Percentiles rank a stretch among this genome's conserved stretches.
Evolutionary conservation across 2,888 invertebrate species (phyloP).

Genomic region (Uloborus plumipes): DNA sequence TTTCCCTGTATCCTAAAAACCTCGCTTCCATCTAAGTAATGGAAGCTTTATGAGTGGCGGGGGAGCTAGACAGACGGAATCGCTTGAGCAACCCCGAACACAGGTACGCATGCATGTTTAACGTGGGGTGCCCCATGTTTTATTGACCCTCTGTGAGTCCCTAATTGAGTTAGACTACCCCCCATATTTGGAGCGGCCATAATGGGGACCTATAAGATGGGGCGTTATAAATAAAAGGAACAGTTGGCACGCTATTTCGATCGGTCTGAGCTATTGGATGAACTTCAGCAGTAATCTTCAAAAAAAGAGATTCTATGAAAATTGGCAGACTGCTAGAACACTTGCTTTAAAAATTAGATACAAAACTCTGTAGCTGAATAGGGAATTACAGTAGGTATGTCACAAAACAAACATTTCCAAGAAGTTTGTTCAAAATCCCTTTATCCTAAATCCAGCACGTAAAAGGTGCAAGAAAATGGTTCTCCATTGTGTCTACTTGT

Average conservation of each 20-base stretch:
- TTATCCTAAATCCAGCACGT: no score
- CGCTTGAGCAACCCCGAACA: neutral
- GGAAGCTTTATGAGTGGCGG: slow-evolving; percentile 47
- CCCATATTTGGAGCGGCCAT: slow-evolving; percentile 21
- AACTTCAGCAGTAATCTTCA: neutral
- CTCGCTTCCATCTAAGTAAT: slow-evolving; percentile 33
- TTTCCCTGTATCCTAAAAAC: no score
- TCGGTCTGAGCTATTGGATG: slow-evolving; percentile 5
- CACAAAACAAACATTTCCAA: no score
- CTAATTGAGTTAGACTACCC: slow-evolving; percentile 53
- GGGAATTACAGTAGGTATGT: no score
- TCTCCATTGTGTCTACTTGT: no score
- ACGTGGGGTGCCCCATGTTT: slow-evolving; percentile 43
- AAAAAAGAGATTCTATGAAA: no score
- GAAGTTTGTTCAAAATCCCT: no score
- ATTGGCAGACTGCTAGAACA: no score
- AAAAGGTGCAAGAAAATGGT: no score
- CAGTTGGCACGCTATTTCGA: slow-evolving; percentile 46
- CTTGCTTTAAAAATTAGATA: no score
- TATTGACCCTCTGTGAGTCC: slow-evolving; percentile 38
- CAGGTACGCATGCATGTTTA: slow-evolving; percentile 11
- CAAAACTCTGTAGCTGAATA: no score
- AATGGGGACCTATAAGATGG: slow-evolving; percentile 46
- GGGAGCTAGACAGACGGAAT: slow-evolving; percentile 23
- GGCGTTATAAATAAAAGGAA: slow-evolving; percentile 33